A percentile compares a stretch with the other conserved stretches of the same genome.
These are phyloP conservation scores for Chironomus tentans DNA, from an alignment of 2,888 invertebrate genomes.

Conservation along the genomic window DNA sequence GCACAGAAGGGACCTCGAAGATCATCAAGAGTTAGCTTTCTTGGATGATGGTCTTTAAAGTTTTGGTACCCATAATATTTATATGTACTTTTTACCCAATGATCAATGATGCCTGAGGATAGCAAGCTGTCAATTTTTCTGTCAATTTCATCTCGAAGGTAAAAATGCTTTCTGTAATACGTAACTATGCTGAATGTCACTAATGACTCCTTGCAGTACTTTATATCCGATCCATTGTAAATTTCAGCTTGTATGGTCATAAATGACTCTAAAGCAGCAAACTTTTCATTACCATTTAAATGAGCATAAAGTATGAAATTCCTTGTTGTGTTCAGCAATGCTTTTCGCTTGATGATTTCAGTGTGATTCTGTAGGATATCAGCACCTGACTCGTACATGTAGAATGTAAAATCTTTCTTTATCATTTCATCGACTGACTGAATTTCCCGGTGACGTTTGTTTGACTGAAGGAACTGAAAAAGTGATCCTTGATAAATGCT, in stretches of 20 bases:
- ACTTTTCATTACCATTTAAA: background rate
- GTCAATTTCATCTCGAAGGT: background rate
- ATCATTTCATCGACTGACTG: background rate
- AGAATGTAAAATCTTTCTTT: background rate
- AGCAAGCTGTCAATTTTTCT: background rate
- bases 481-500: slow-evolving; percentile 7
- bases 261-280: background rate
- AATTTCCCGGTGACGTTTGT: background rate
- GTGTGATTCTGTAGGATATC: background rate
- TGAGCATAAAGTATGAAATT: background rate
- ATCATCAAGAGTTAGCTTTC: background rate
- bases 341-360: background rate
- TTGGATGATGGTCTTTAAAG: background rate
- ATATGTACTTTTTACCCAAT: background rate
- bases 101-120: background rate
- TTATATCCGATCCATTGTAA: background rate
- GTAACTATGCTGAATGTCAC: background rate
- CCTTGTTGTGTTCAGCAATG: background rate
- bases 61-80: background rate
- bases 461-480: background rate
- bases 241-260: background rate
- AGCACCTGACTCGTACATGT: background rate
- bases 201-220: background rate
- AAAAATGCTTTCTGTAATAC: background rate
- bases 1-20: background rate